phyloP scores from a whole-genome alignment of 2,888 invertebrate species.

The Drosophila lutescens region DNA sequence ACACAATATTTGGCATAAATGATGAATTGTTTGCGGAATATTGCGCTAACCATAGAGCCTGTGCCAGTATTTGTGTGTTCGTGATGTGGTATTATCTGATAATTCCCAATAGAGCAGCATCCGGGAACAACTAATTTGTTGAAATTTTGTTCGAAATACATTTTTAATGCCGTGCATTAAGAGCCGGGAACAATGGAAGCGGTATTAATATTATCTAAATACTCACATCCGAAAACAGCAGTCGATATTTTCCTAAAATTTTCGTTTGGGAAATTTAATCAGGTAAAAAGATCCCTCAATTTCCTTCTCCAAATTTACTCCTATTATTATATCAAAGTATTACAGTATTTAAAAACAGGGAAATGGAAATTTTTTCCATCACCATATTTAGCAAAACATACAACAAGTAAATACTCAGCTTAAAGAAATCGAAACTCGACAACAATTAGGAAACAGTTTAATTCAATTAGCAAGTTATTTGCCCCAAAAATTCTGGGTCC shows the following conservation, averaged over 20 bases:
- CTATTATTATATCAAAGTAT: no score
- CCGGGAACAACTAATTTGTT: slow-evolving; percentile 2
- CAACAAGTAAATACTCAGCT: not conserved
- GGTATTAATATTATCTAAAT: not conserved
- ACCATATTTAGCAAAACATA: not conserved
- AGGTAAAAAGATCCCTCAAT: no score
- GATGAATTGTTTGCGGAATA: slow-evolving; percentile 43
- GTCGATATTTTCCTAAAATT: not conserved
- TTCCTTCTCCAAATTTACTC: no score
- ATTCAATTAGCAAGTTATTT: slow-evolving; percentile 59
- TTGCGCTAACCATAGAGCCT: not conserved
- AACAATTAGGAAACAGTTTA: slow-evolving; percentile 50
- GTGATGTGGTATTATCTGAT: slow-evolving; percentile 37
- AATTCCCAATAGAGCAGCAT: slow-evolving; percentile 18
- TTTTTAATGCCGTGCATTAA: not conserved
- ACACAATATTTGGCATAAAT: slow-evolving; percentile 43
- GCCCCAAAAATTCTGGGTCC: slow-evolving; percentile 45
- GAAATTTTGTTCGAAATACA: slow-evolving; percentile 9
- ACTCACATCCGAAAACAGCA: not conserved
- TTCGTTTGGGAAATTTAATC: no score
- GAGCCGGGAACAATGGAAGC: not conserved
- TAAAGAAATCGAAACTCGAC: slow-evolving; percentile 60
- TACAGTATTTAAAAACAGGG: not conserved
- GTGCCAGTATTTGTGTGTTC: slow-evolving; percentile 1
- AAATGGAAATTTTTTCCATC: slow-evolving; percentile 22